Percentiles rank a stretch among this genome's conserved stretches.
Evolutionary conservation across 1,140 invertebrate species (phyloP).

Genomic region (Lasioglossum baleicum): DNA sequence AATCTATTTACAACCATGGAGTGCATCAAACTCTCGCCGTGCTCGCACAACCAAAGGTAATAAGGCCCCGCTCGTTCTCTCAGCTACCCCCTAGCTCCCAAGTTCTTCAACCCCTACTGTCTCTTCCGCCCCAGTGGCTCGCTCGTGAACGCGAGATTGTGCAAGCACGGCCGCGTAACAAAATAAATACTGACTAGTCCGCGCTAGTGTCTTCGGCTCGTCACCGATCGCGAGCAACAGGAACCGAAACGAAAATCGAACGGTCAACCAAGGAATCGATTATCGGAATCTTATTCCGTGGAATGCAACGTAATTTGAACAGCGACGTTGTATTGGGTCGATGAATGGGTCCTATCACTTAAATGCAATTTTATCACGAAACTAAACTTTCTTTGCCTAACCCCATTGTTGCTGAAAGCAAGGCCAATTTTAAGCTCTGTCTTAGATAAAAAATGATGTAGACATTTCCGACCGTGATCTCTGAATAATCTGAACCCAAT

Average conservation of each 20-base stretch:
- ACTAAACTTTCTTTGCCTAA: too few relatives aligned
- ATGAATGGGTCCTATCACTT: too few relatives aligned
- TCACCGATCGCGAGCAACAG: slow-evolving; percentile 30
- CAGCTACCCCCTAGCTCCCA: not conserved
- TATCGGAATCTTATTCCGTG: not conserved
- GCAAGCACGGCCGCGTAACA: slow-evolving; percentile 58
- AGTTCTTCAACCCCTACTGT: not conserved
- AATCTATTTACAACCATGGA: slow-evolving; percentile 66
- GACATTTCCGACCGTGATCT: too few relatives aligned
- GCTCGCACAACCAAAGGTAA: slow-evolving; percentile 50
- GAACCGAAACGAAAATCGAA: slow-evolving; percentile 11
- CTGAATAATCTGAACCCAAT: too few relatives aligned
- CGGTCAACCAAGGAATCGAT: too few relatives aligned
- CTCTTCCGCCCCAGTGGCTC: not conserved
- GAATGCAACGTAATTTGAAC: slow-evolving; percentile 22
- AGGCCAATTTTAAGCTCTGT: too few relatives aligned
- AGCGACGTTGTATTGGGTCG: too few relatives aligned
- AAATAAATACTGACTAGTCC: slow-evolving; percentile 70
- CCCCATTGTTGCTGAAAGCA: too few relatives aligned
- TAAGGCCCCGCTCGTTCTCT: slow-evolving; percentile 49
- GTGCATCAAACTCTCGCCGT: slow-evolving; percentile 47
- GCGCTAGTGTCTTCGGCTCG: slow-evolving; percentile 48
- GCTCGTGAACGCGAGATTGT: slow-evolving; percentile 37
- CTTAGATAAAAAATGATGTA: too few relatives aligned
- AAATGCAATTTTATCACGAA: too few relatives aligned